Evolutionary conservation across 2,888 invertebrate species (phyloP), one percentile per base, ranked within the genome.

Genomic region (Ametastegia equiseti): DNA sequence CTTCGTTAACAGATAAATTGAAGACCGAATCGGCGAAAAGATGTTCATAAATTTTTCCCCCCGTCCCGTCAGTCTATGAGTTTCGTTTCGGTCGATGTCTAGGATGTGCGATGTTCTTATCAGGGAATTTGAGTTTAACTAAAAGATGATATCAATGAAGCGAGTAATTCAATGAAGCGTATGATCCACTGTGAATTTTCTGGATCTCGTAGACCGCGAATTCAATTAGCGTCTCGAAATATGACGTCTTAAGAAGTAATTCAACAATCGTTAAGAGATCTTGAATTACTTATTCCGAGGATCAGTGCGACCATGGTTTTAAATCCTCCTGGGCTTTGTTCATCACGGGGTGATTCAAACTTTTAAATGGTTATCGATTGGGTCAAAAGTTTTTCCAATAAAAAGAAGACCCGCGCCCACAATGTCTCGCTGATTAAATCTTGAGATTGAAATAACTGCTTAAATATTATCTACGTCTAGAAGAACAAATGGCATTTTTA

Each of bases 351-450:
- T 45, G 15, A 11, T n/a, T 71, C 13, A 45, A 71, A 71, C 71
- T 71, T 71, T 71, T 71, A 45, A 71, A 45, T 23, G n/a, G 45
- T 45, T 71, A 45, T 71, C 71, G 71, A 47, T 71, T 30, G 4
- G 15, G 47, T 45, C 33, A 7, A 7, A 71, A 45, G 5, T 71
- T 71, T 45, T 47, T 30, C 6, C 15, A 30, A 71, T 27, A 47
- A n/a, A 15, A 47, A 47, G 27, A 15, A 47, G 15, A 47, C 3
- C 47, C 71, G 23, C 27, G 15, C 45, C 23, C n/a, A 27, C 71
- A 3, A 71, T 15, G 19, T n/a, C 33, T 2, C 36, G 5, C 36
- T 75, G 54, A 75, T 75, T 54, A 11, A 54, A 54, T 75, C 33
- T 33, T 5, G 19, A 7, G 11, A 30, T 33, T 36, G 7, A 30